phyloP scores from a whole-genome alignment of 1,140 invertebrate genomes.

The Cherax quadricarinatus region DNA sequence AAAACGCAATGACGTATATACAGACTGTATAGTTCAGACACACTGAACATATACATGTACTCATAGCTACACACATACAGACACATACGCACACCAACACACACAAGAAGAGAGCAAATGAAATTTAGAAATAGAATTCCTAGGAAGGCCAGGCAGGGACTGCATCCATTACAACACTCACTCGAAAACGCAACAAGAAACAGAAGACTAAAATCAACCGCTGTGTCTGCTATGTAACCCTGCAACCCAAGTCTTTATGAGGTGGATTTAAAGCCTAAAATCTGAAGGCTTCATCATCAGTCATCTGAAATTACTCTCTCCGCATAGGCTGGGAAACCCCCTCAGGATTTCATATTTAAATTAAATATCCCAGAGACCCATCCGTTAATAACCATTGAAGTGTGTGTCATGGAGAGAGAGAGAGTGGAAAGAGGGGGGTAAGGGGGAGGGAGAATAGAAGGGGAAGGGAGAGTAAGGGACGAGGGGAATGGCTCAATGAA shows the following conservation, averaged over 20 bases:
- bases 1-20: no score
- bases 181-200: no score
- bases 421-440: not conserved
- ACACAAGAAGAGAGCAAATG: no score
- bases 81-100: no score
- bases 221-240: conserved; percentile 15
- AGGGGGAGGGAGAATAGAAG: not conserved
- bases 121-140: no score
- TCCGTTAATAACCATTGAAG: conserved; percentile 66
- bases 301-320: conserved; percentile 61
- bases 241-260: conserved; percentile 2
- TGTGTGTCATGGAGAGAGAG: conserved; percentile 45
- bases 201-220: no score
- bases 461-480: conserved; percentile 3
- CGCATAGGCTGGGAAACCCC: conserved; percentile 12
- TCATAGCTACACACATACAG: no score
- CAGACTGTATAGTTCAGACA: no score
- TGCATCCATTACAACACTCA: no score
- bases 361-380: conserved; percentile 62
- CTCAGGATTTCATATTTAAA: conserved; percentile 59
- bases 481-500: conserved; percentile 59
- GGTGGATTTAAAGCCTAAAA: conserved; percentile 34
- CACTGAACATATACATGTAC: no score
- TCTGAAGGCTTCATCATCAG: conserved; percentile 55
- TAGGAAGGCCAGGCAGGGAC: no score